Percentiles rank a stretch among this genome's conserved stretches.
These are phyloP conservation scores for Caenorhabditis tropicalis DNA, from an alignment of 1,140 invertebrate genomes.

Conservation along the genomic window DNA sequence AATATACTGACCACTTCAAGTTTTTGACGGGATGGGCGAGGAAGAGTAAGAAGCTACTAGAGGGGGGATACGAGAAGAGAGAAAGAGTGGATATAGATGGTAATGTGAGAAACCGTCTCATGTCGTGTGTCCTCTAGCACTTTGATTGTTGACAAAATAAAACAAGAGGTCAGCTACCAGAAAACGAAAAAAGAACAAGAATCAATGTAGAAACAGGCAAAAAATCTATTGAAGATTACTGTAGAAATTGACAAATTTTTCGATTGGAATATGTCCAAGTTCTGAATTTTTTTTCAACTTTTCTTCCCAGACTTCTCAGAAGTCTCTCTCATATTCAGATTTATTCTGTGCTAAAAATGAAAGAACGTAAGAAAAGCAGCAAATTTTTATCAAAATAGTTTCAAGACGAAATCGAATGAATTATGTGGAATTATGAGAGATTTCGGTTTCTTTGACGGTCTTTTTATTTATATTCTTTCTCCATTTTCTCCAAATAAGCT, in stretches of 20 bases:
- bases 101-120: slow-evolving; percentile 39
- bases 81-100: slow-evolving; percentile 33
- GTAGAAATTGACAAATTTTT: background rate
- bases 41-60: background rate
- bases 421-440: no score
- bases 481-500: slow-evolving; percentile 25
- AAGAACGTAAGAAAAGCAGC: no score
- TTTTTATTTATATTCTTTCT: slow-evolving; percentile 16
- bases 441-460: no score
- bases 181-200: background rate
- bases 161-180: slow-evolving; percentile 26
- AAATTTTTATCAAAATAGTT: no score
- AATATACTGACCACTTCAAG: slow-evolving; percentile 40
- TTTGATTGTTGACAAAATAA: slow-evolving; percentile 51
- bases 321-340: no score
- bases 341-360: no score
- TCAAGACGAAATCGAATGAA: no score
- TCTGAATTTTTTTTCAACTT: no score
- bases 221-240: background rate
- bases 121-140: slow-evolving; percentile 30
- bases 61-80: no score
- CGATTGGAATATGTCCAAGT: no score
- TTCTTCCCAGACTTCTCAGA: no score
- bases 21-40: background rate
- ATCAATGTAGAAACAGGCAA: background rate